Percentiles rank a stretch among this genome's conserved stretches.
Evolutionary conservation across 2,888 invertebrate genomes (phyloP).

Genomic region (Elegia similella): DNA sequence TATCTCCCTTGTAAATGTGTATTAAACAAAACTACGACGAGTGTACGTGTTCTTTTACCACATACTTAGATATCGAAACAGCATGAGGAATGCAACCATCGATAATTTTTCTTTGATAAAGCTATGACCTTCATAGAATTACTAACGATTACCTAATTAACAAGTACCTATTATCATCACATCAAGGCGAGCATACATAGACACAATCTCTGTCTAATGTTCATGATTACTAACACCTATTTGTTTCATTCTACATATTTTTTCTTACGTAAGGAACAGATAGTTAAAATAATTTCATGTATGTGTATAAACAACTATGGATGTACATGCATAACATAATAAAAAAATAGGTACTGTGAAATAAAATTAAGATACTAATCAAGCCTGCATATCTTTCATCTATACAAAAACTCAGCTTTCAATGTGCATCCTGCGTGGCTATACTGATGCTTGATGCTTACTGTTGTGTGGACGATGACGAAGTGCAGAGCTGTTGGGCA

Average conservation of each 20-base stretch:
- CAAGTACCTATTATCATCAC: neutral
- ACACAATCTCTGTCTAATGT: too few species aligned
- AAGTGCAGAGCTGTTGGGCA: constrained; percentile 43
- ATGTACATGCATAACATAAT: neutral
- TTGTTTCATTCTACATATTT: too few species aligned
- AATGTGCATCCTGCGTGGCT: constrained; percentile 26
- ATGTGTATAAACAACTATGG: too few species aligned
- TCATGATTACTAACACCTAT: too few species aligned
- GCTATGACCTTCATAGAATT: neutral
- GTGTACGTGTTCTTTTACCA: constrained; percentile 67
- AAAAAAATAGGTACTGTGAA: neutral
- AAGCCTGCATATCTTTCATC: neutral
- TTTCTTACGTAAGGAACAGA: too few species aligned
- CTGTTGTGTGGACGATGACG: constrained; percentile 60
- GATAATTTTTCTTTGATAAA: neutral
- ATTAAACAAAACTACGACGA: constrained; percentile 34
- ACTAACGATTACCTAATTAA: neutral
- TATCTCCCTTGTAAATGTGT: constrained; percentile 34
- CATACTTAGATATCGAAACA: constrained; percentile 24
- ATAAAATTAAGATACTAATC: neutral
- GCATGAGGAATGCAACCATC: constrained; percentile 27
- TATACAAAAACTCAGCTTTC: constrained; percentile 18
- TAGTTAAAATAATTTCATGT: too few species aligned
- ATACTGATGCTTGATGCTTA: constrained; percentile 44
- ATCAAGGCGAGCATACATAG: neutral